phyloP scores from a whole-genome alignment of 2,797 vertebrate species.

The Silurus lanzhouensis region DNA sequence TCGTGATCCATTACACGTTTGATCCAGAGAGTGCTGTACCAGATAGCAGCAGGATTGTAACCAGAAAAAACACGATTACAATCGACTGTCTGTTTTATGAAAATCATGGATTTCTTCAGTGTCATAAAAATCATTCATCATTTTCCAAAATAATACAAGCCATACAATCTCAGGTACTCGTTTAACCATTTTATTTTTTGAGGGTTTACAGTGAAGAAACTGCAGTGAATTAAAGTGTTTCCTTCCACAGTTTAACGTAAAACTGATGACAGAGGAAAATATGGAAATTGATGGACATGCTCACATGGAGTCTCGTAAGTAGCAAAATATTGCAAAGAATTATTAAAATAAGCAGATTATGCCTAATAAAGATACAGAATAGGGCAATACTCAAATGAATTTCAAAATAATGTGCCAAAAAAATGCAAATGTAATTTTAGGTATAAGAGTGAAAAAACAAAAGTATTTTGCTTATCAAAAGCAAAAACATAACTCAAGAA shows the following conservation, averaged over 20 bases:
- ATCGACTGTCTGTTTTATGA: not conserved
- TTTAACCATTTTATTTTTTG: not conserved
- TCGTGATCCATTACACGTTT: not conserved
- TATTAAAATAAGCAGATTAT: not conserved
- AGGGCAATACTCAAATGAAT: not conserved
- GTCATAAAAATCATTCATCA: not conserved
- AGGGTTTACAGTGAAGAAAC: not conserved
- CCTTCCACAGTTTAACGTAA: not conserved
- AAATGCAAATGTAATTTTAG: not conserved
- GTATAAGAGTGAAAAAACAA: too few relatives aligned
- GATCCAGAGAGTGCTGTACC: not conserved
- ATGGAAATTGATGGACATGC: not conserved
- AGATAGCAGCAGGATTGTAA: not conserved
- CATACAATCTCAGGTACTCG: not conserved
- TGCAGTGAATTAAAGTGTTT: not conserved
- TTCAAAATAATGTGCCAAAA: not conserved
- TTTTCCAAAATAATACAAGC: not conserved
- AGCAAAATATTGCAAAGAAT: not conserved
- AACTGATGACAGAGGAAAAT: too few relatives aligned
- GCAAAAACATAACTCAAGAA: too few relatives aligned
- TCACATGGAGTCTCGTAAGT: not conserved
- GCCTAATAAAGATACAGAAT: not conserved
- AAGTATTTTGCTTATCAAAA: too few relatives aligned
- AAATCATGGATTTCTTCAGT: not conserved
- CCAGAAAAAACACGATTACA: not conserved